Conservation (phyloP, 2,113 vertebrate species). For the Ondatra zibethicus region DNA sequence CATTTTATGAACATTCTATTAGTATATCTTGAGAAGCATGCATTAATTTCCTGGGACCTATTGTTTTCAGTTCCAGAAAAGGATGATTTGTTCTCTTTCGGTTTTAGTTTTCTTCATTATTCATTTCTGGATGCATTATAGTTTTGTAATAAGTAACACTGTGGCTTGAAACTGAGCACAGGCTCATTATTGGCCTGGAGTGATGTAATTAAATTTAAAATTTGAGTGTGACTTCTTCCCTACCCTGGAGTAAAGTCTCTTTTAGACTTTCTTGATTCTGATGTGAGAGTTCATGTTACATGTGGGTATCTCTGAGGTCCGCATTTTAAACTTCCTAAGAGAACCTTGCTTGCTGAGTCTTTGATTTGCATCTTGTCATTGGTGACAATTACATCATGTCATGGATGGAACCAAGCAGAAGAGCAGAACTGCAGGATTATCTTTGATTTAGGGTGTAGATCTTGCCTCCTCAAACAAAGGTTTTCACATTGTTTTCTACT, state of each 20-base stretch:
- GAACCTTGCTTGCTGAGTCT: background rate
- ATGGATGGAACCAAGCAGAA: background rate
- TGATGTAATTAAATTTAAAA: constrained; percentile 50
- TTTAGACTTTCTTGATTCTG: background rate
- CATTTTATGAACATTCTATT: constrained; percentile 10
- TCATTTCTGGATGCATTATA: background rate
- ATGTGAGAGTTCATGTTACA: background rate
- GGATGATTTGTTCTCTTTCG: background rate
- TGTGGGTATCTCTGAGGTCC: background rate
- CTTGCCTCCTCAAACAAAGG: background rate
- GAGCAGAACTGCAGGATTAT: background rate
- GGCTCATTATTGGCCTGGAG: background rate
- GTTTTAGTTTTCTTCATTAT: background rate
- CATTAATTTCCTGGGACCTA: background rate
- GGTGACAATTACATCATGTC: too few relatives aligned
- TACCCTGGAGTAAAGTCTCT: background rate
- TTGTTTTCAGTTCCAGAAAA: constrained; percentile 6
- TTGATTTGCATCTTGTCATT: background rate
- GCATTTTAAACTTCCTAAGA: background rate
- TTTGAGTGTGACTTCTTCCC: background rate
- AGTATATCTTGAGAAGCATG: constrained; percentile 5
- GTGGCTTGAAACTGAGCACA: background rate
- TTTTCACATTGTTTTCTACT: background rate
- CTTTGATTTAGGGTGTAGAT: background rate
- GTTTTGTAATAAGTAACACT: constrained; percentile 27